Base-by-base conservation (phyloP, 2,113 vertebrate genomes). In the Nerophis ophidion region DNA sequence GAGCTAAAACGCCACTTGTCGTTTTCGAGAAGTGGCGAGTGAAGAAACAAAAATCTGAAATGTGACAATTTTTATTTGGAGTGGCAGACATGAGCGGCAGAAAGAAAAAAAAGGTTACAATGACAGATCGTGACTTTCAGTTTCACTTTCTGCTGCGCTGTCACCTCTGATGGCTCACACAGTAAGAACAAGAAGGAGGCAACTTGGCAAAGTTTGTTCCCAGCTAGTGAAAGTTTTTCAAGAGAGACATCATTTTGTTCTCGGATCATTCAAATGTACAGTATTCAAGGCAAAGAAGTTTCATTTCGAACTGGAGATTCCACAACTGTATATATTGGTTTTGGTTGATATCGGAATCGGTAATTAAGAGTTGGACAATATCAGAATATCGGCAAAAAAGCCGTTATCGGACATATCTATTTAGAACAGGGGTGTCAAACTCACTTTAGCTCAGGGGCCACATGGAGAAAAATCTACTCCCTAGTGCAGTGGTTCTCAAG, bases 251-350 rank as follows among this genome's bases (percentile, higher is more conserved):
- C 33, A 65, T 61, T 63, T 42, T 65, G 63, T 10, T 62, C 60
- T 50, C 46, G 14, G 36, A 55, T 75, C 61, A 82, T 81, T 82
- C 76, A 76, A 82, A 81, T 66, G 48, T 58, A 35, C 34, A 54
- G n/a, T 16, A 38, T 8, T 16, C 8, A 15, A n/a, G 34, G 1
- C 26, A 2, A 62, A 60, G 64, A 38, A 57, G 49, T 49, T 61
- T 71, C 34, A 26, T 34, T 36, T 62, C n/a, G n/a, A n/a, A n/a
- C n/a, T n/a, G n/a, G n/a, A n/a, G n/a, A n/a, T n/a, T n/a, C n/a
- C n/a, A n/a, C n/a, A n/a, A n/a, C n/a, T n/a, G n/a, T n/a, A n/a
- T n/a, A n/a, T n/a, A n/a, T n/a, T n/a, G n/a, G n/a, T n/a, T n/a
- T n/a, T n/a, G n/a, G n/a, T n/a, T n/a, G n/a, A n/a, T n/a, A n/a